phyloP scores from a whole-genome alignment of 1,140 invertebrate genomes.

The Bacillus rossius region DNA sequence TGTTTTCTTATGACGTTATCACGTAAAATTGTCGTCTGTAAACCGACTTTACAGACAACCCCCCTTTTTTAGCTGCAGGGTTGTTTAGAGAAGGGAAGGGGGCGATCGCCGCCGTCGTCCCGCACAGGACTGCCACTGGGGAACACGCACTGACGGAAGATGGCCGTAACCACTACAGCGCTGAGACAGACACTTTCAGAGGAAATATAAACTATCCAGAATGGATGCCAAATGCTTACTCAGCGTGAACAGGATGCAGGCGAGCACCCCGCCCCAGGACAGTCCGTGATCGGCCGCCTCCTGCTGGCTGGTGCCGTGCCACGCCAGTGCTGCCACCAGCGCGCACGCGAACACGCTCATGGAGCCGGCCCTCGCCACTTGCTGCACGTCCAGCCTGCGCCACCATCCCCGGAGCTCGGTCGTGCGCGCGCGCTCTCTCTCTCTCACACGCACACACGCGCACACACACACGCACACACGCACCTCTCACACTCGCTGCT shows the following conservation, averaged over 20 bases:
- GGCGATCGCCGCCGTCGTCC: no score
- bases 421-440: no score
- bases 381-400: conserved; percentile 21
- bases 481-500: not conserved
- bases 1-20: no score
- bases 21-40: no score
- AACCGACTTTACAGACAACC: no score
- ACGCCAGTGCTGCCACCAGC: conserved; percentile 1
- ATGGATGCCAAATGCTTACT: conserved; percentile 21
- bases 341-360: conserved; percentile 19
- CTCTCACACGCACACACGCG: no score
- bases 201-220: not conserved
- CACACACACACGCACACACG: not conserved
- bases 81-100: no score
- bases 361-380: conserved; percentile 23
- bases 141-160: no score
- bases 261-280: conserved; percentile 17
- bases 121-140: no score
- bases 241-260: conserved; percentile 22
- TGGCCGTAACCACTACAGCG: not conserved
- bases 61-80: no score
- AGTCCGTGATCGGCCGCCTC: conserved; percentile 4
- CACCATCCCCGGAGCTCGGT: no score
- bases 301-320: not conserved
- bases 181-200: not conserved